Evolutionary conservation across 2,888 invertebrate species (phyloP).

Genomic region (Brenthis daphne): DNA sequence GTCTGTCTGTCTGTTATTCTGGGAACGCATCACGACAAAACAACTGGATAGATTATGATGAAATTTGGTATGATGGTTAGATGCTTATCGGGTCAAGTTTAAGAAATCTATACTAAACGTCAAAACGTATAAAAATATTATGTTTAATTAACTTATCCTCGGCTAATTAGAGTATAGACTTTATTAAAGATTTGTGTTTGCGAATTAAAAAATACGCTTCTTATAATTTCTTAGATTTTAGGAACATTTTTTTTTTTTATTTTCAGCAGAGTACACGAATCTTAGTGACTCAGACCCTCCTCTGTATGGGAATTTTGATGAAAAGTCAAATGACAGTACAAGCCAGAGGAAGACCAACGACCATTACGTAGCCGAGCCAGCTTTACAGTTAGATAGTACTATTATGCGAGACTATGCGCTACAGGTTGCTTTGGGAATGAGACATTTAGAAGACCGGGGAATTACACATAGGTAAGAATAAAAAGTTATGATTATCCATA

Average conservation of each 20-base stretch:
- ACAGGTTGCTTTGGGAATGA: constrained; percentile 92
- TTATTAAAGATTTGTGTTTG: no score
- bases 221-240: no score
- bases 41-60: no score
- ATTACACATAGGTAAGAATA: constrained; percentile 85
- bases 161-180: no score
- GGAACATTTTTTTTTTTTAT: background rate
- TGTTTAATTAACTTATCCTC: no score
- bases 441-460: constrained; percentile 85
- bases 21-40: no score
- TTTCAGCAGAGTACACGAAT: constrained; percentile 81
- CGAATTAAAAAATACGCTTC: no score
- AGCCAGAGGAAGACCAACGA: constrained; percentile 48
- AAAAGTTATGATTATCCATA: background rate
- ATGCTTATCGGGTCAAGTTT: no score
- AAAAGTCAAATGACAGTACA: constrained; percentile 51
- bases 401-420: constrained; percentile 87
- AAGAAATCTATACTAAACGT: no score
- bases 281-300: constrained; percentile 73
- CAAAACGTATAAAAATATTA: no score
- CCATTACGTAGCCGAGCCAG: constrained; percentile 75
- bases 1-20: no score
- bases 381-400: constrained; percentile 63
- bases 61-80: no score
- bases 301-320: constrained; percentile 46